Evolutionary conservation across 2,797 vertebrate genomes (phyloP).

Genomic region (Falco columbarius): DNA sequence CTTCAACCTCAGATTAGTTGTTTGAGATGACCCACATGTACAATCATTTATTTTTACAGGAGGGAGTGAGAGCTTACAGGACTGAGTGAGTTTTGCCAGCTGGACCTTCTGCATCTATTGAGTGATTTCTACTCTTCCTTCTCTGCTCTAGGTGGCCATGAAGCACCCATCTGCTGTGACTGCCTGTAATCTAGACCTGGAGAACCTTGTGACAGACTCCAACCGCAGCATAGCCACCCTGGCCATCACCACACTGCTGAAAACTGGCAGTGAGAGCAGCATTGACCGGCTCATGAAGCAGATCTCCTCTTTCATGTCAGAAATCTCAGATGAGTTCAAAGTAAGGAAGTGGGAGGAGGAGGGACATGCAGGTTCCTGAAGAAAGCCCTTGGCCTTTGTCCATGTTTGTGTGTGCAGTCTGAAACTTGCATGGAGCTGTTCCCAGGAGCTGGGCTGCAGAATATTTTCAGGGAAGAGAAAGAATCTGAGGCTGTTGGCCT

Average conservation of each 20-base stretch:
- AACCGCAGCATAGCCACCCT: constrained; percentile 85
- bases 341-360: constrained; percentile 41
- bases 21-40: neutral
- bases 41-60: neutral
- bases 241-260: constrained; percentile 84
- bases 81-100: neutral
- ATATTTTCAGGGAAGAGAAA: neutral
- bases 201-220: constrained; percentile 83
- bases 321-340: constrained; percentile 86
- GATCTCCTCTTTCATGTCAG: constrained; percentile 86
- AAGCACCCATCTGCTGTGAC: constrained; percentile 85
- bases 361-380: neutral
- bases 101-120: neutral
- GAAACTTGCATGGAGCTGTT: neutral
- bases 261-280: constrained; percentile 84
- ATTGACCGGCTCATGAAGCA: constrained; percentile 87
- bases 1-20: neutral
- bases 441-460: neutral
- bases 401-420: neutral
- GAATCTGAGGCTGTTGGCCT: neutral
- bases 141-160: constrained; percentile 80
- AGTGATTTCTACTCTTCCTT: neutral
- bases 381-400: neutral
- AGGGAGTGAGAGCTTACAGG: neutral
- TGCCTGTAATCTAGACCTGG: constrained; percentile 84